phyloP scores from a whole-genome alignment of 53 echinoderm and acorn worm genomes.

The Paracentrotus lividus region DNA sequence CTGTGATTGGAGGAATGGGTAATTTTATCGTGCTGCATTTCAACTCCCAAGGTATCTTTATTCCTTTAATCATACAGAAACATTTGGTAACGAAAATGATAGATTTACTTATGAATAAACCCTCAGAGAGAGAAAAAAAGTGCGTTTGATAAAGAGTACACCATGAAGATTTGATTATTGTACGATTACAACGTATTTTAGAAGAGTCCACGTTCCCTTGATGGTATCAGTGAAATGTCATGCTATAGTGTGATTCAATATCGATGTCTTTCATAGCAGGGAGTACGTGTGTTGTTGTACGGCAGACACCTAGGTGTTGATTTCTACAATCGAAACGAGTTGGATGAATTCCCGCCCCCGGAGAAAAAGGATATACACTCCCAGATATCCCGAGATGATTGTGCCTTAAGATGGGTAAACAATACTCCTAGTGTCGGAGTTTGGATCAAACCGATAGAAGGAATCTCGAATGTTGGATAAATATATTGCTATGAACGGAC shows the following conservation, averaged over 20 bases:
- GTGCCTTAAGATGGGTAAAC: constrained; percentile 34
- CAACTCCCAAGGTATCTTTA: neutral
- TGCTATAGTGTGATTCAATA: constrained; percentile 10
- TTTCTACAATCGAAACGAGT: constrained; percentile 36
- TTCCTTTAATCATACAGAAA: neutral
- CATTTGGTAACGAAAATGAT: constrained; percentile 1
- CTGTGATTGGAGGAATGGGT: neutral
- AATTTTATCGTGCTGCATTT: neutral
- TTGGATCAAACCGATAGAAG: constrained; percentile 18
- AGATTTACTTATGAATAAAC: constrained; percentile 21
- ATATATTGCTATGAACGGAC: too few relatives aligned
- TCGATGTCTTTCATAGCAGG: neutral
- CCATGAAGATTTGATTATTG: constrained; percentile 25
- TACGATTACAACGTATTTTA: constrained; percentile 5
- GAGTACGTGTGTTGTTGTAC: neutral
- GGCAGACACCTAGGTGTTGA: constrained; percentile 4
- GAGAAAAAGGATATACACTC: constrained; percentile 20
- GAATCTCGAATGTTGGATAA: neutral
- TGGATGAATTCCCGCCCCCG: constrained; percentile 21
- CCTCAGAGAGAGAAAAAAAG: constrained; percentile 20
- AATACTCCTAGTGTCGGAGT: constrained; percentile 5
- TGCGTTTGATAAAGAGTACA: constrained; percentile 13
- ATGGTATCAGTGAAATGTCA: constrained; percentile 43
- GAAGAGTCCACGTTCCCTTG: neutral
- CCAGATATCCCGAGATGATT: constrained; percentile 5